Conservation (phyloP, 2,888 invertebrate species). For the Leucozona laternaria region DNA sequence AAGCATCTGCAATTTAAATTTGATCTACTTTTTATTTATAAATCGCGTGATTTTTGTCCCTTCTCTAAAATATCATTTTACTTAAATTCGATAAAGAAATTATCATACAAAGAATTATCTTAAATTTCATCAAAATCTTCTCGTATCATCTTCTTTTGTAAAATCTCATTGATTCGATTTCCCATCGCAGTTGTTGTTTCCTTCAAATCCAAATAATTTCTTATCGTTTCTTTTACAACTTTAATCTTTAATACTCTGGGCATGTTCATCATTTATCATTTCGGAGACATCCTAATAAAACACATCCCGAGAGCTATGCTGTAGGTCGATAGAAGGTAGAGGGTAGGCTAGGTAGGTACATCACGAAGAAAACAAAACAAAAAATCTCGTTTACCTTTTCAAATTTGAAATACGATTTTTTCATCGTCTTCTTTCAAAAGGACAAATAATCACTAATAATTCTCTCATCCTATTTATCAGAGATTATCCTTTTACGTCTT, state of each 20-base stretch:
- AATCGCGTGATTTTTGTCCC: background rate
- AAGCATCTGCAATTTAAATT: too few species aligned
- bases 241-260: background rate
- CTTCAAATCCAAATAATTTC: background rate
- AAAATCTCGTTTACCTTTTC: slow-evolving; percentile 31
- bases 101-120: background rate
- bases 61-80: background rate
- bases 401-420: slow-evolving; percentile 13
- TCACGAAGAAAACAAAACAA: slow-evolving; percentile 2
- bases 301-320: slow-evolving; percentile 15
- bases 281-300: slow-evolving; percentile 34
- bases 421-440: slow-evolving; percentile 23
- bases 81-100: background rate
- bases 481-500: slow-evolving; percentile 65
- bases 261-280: slow-evolving; percentile 22
- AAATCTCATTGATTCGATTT: slow-evolving; percentile 4
- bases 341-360: too few species aligned
- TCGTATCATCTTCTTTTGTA: background rate
- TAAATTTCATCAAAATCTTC: background rate
- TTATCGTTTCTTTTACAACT: slow-evolving; percentile 1
- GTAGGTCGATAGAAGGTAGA: too few species aligned
- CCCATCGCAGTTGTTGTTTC: background rate
- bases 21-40: background rate
- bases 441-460: slow-evolving; percentile 63
- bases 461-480: slow-evolving; percentile 60